Evolutionary conservation across 2,888 invertebrate species (phyloP), one percentile per base, ranked within the genome.

Genomic region (Achlya flavicornis): DNA sequence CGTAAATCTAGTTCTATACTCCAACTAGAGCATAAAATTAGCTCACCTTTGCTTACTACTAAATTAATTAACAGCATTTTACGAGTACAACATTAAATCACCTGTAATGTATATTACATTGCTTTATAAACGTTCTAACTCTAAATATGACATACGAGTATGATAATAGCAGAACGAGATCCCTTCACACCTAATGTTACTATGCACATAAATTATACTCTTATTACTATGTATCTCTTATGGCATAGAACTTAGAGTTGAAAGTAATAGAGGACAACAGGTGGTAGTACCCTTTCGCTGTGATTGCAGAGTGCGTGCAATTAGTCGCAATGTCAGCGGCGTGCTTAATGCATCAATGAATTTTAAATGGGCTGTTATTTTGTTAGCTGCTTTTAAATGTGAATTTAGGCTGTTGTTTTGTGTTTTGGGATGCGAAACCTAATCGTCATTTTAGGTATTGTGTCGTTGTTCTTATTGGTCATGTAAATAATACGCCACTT

Each of bases 321-420:
- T 81, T 82, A 80, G 64, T 43, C 58, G 61, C 80, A 79, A 80
- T 83, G 81, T 75, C 79, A 79, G 71, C 78, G 73, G 68, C 68
- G 62, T 69, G 38, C 19, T 65, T 68, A 65, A 53, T 65, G 57
- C 58, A 61, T 63, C 62, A 66, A 64, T 70, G 16, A 61, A 41
- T 65, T 73, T 73, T 72, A 70, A 67, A 66, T 43, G 64, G 63
- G 10, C 3, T 53, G 19, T 19, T 19, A 58, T 61, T 53, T 62
- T 19, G 12, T n/a, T 38, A 53, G 53, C 53, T 53, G 48, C 6
- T 48, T 46, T 46, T n/a, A 46, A 46, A 46, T 46, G 46, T 46
- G 14, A n/a, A 5, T 46, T 46, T n/a, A n/a, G 46, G n/a, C 0
- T 16, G n/a, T 16, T 38, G 10, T 38, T 6, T 46, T 46, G 14